A percentile compares a stretch with the other conserved stretches of the same genome.
Conservation (phyloP, 2,797 vertebrate species). For the Clarias platycephalus region DNA sequence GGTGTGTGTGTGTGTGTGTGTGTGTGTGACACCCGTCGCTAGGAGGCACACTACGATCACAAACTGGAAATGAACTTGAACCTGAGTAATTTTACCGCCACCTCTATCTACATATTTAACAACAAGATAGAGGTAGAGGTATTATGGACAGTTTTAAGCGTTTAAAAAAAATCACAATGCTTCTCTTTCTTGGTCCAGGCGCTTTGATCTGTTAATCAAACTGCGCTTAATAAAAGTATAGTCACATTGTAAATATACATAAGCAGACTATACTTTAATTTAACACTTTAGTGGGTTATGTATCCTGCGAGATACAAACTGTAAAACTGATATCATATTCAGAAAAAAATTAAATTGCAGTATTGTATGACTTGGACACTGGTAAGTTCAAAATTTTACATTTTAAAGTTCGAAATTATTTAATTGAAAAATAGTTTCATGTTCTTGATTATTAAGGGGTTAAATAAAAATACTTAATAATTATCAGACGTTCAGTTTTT, state of each 20-base stretch:
- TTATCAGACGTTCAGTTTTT: not conserved
- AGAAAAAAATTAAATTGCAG: too few relatives aligned
- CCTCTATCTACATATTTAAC: constrained; percentile 72
- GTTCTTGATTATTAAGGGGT: too few relatives aligned
- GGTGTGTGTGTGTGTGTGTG: constrained; percentile 21
- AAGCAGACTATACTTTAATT: not conserved
- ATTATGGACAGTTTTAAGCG: constrained; percentile 48
- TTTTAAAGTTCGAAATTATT: too few relatives aligned
- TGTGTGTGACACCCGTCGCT: constrained; percentile 77
- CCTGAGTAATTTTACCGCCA: constrained; percentile 81
- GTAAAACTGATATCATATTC: too few relatives aligned
- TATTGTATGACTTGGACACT: too few relatives aligned
- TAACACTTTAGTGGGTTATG: not conserved
- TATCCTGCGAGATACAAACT: too few relatives aligned
- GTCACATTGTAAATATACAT: not conserved
- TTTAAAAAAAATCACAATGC: constrained; percentile 16
- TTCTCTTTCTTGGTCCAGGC: not conserved
- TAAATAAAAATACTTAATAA: not conserved
- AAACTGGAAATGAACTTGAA: constrained; percentile 85
- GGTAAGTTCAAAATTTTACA: too few relatives aligned
- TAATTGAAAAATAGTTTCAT: too few relatives aligned
- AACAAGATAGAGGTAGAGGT: constrained; percentile 65
- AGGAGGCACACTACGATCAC: constrained; percentile 96
- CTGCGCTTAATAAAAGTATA: constrained; percentile 9
- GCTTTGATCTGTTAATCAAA: not conserved